A percentile compares a stretch with the other conserved stretches of the same genome.
These are phyloP conservation scores for Aspiorhynchus laticeps DNA, from an alignment of 2,113 vertebrate species.

Conservation along the genomic window DNA sequence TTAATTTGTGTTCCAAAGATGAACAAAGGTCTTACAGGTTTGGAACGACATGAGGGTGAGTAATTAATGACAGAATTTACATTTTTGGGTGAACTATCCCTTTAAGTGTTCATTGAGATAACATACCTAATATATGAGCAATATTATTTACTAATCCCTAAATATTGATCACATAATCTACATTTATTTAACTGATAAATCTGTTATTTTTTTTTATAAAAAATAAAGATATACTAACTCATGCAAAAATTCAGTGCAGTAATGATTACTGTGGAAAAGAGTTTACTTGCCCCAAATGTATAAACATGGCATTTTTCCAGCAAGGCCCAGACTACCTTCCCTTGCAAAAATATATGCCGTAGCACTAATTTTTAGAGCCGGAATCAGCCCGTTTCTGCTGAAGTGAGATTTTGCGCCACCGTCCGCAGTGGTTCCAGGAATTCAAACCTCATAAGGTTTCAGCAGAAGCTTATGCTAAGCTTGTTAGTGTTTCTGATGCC, in stretches of 20 bases:
- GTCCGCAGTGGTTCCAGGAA: constrained; percentile 95
- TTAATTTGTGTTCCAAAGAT: too few species aligned
- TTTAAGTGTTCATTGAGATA: background rate
- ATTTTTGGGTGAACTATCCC: too few species aligned
- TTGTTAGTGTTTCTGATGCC: constrained; percentile 99
- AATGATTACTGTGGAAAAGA: constrained; percentile 72
- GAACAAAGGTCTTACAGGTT: too few species aligned
- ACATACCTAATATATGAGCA: background rate
- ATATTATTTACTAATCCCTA: background rate
- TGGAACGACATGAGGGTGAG: too few species aligned
- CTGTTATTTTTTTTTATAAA: background rate
- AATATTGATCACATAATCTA: background rate
- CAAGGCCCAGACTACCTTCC: constrained; percentile 74
- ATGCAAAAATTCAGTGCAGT: constrained; percentile 58
- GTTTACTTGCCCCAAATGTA: constrained; percentile 65
- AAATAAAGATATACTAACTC: background rate
- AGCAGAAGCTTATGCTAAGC: constrained; percentile 99
- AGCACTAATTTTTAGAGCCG: constrained; percentile 78
- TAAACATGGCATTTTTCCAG: constrained; percentile 70
- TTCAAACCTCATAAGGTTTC: constrained; percentile 99
- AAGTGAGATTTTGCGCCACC: constrained; percentile 95
- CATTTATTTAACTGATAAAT: background rate
- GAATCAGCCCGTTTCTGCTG: constrained; percentile 89
- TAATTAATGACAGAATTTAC: too few species aligned
- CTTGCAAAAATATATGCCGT: constrained; percentile 81